These are phyloP conservation scores for Drosophila rhopaloa DNA, from an alignment of 1,140 invertebrate species.

Conservation along the genomic window DNA sequence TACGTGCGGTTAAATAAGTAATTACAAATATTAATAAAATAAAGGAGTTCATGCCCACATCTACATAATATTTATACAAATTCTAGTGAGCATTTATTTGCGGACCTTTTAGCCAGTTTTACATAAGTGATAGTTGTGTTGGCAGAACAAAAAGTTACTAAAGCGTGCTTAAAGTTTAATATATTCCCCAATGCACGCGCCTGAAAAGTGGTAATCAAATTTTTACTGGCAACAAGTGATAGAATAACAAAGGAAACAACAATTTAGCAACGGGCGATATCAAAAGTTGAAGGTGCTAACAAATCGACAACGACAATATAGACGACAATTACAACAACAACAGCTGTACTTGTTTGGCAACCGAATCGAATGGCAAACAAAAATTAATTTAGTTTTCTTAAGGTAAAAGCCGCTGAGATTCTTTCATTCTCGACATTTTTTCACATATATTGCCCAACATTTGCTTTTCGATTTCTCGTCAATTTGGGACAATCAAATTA, in stretches of 20 bases:
- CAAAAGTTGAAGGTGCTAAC: constrained; percentile 62
- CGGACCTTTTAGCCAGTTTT: constrained; percentile 33
- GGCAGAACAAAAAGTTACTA: constrained; percentile 15
- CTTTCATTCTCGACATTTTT: constrained; percentile 18
- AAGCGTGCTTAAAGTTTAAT: constrained; percentile 55
- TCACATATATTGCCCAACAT: constrained; percentile 15
- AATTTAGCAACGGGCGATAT: constrained; percentile 27
- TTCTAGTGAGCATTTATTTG: constrained; percentile 34
- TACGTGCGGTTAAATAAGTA: constrained; percentile 56
- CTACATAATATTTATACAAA: constrained; percentile 7
- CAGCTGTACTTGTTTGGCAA: constrained; percentile 39
- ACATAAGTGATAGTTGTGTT: constrained; percentile 32
- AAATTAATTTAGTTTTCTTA: constrained; percentile 37
- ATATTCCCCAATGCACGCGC: constrained; percentile 49
- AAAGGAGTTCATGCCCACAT: not conserved
- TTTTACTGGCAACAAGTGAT: constrained; percentile 68
- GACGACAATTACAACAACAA: constrained; percentile 24
- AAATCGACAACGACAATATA: constrained; percentile 25
- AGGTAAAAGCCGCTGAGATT: constrained; percentile 41
- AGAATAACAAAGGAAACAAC: constrained; percentile 30
- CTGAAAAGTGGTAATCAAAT: constrained; percentile 68
- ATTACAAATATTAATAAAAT: constrained; percentile 28
- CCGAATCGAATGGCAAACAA: constrained; percentile 32
- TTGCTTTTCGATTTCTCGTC: constrained; percentile 47
- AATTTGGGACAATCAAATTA: constrained; percentile 68